A percentile compares a stretch with the other conserved stretches of the same genome.
Conservation (phyloP, 2,888 invertebrate genomes). For the Nomada fucata region DNA sequence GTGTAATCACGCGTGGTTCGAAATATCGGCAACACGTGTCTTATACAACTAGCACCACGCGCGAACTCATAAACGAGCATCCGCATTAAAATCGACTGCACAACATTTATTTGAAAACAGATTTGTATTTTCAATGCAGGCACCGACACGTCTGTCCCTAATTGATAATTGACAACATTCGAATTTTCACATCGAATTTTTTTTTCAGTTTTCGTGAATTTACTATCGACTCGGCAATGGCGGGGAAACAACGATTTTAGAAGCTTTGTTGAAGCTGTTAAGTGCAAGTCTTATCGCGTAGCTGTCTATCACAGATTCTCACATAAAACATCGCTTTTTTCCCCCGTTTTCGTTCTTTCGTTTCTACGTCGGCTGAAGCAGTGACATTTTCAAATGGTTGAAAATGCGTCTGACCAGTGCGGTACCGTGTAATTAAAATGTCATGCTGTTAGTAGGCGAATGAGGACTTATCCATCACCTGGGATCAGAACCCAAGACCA, state of each 20-base stretch:
- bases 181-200: slow-evolving; percentile 2
- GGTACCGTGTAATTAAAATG: slow-evolving; percentile 70
- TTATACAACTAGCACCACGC: neutral
- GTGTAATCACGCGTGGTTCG: slow-evolving; percentile 27
- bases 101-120: slow-evolving; percentile 20
- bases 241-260: slow-evolving; percentile 38
- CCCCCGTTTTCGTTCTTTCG: neutral
- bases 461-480: slow-evolving; percentile 58
- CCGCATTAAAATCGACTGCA: slow-evolving; percentile 24
- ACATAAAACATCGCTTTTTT: neutral
- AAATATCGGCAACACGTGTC: neutral
- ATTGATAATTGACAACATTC: slow-evolving; percentile 60
- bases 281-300: slow-evolving; percentile 5
- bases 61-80: neutral
- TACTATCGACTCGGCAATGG: slow-evolving; percentile 22
- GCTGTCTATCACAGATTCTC: slow-evolving; percentile 5
- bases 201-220: neutral
- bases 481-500: slow-evolving; percentile 60
- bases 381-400: neutral
- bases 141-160: slow-evolving; percentile 78
- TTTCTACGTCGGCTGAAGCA: neutral
- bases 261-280: slow-evolving; percentile 27
- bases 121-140: slow-evolving; percentile 76
- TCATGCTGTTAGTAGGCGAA: slow-evolving; percentile 82
- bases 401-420: slow-evolving; percentile 15